Evolutionary conservation across 2,113 vertebrate species (phyloP).

Genomic region (Hystrix cristata): DNA sequence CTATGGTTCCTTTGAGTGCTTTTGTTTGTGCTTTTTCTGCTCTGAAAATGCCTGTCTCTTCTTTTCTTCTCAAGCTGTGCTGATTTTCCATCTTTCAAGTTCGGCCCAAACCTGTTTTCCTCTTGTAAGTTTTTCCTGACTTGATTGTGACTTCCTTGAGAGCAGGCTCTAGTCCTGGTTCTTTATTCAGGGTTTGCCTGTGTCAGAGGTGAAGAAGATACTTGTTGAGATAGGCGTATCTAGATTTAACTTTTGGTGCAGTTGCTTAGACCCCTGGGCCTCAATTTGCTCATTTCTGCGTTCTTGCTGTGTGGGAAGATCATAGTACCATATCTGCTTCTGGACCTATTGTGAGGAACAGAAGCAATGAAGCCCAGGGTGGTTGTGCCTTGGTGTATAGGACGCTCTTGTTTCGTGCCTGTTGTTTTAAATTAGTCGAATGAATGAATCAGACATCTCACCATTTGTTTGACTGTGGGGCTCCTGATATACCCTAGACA

Average conservation of each 20-base stretch:
- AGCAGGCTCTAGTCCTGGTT: not conserved
- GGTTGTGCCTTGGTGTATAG: not conserved
- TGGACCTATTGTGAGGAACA: not conserved
- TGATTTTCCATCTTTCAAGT: not conserved
- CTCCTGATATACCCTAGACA: not conserved
- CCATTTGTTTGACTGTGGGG: not conserved
- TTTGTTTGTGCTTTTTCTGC: slow-evolving; percentile 12
- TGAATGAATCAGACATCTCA: not conserved
- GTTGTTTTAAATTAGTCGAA: not conserved
- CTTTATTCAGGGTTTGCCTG: not conserved
- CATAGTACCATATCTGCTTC: not conserved
- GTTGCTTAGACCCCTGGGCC: not conserved
- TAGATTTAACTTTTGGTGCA: not conserved
- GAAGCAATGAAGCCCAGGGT: not conserved
- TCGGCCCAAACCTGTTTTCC: not conserved
- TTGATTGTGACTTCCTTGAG: not conserved
- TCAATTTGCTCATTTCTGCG: not conserved
- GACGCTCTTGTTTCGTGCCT: not conserved
- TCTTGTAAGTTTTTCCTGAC: not conserved
- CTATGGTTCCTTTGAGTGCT: slow-evolving; percentile 38
- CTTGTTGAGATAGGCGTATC: not conserved
- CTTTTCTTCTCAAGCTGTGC: not conserved
- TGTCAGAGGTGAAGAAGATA: not conserved
- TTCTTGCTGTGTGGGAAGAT: not conserved
- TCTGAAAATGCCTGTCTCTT: slow-evolving; percentile 13